Evolutionary conservation across 1,140 invertebrate genomes (phyloP), one percentile per base, ranked within the genome.

Genomic region (Cherax destructor): DNA sequence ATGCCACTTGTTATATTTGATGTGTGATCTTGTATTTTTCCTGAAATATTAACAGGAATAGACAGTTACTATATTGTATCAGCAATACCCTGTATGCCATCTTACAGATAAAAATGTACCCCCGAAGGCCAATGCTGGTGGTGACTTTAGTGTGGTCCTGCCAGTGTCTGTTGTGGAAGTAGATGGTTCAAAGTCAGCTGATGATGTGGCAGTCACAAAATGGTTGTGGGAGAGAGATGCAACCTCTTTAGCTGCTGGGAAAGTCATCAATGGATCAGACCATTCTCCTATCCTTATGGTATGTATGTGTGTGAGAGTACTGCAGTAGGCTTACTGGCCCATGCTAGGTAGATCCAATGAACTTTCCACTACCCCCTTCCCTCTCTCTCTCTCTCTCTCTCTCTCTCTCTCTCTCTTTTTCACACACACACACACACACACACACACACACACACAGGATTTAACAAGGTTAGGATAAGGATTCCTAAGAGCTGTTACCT

Each of bases 111-210:
- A 97, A 94, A 99, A 99, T 95, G 96, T 97, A 49, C 95, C 97
- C 10, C 98, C 98, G 0, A 96, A 97, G 94, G 98, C 98, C 1
- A 97, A 98, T 94, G 98, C 97, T 41, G 98, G 98, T 49, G 97
- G 97, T 1, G 97, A 98, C 95, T 96, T 97, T 93, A 96, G 96
- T 56, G 95, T 98, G 0, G 95, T 96, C 10, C 94, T 98, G 16
- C 98, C 98, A 0, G 94, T 96, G 3, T 96, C 96, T 41, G 96
- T 97, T 10, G 95, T 99, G 1, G 95, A 96, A 59, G 95, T 99
- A 50, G 98, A 99, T 95, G 98, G 98, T 0, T 97, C 97, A 0
- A 95, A 96, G 83, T 99, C 98, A 0, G 96, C 95, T 79, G 98
- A 99, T 95, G 98, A 99, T 95, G 96, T 98, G 92, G 96, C 96